Evolutionary conservation across 2,888 invertebrate species (phyloP).

Genomic region (Pyrgus malvae): DNA sequence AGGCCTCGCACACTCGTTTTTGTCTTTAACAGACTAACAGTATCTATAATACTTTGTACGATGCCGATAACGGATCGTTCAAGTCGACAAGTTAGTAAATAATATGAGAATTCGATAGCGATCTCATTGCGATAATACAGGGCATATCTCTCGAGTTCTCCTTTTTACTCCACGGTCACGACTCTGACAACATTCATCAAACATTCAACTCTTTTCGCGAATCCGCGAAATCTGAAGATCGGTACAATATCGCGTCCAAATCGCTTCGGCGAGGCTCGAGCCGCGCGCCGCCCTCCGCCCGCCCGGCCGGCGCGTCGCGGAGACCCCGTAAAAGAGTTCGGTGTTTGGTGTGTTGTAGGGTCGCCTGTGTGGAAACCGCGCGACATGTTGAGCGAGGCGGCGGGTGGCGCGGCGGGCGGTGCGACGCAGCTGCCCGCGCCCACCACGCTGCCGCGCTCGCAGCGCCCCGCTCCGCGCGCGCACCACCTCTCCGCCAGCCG

Average conservation of each 20-base stretch:
- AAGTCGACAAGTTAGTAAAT: background rate
- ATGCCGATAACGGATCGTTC: background rate
- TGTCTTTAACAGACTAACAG: too few species aligned
- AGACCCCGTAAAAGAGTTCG: constrained; percentile 71
- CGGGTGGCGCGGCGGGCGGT: constrained; percentile 42
- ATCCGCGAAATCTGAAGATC: constrained; percentile 62
- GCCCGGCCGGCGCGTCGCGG: constrained; percentile 6
- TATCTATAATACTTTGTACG: background rate
- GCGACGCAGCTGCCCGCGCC: constrained; percentile 50
- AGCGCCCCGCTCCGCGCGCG: constrained; percentile 70
- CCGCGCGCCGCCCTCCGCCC: constrained; percentile 24
- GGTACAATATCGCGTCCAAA: constrained; percentile 58
- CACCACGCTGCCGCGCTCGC: constrained; percentile 73
- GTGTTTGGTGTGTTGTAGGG: constrained; percentile 90
- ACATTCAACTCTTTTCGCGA: constrained; percentile 81
- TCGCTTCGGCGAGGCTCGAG: constrained; percentile 35
- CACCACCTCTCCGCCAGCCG: constrained; percentile 77
- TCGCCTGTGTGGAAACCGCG: constrained; percentile 99
- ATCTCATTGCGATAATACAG: too few species aligned
- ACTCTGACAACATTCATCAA: constrained; percentile 75
- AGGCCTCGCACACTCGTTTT: background rate
- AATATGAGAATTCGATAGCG: too few species aligned
- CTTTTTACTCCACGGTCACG: constrained; percentile 37
- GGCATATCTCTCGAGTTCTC: constrained; percentile 20
- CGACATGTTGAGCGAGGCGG: constrained; percentile 86